Base-by-base conservation (phyloP, 2,113 vertebrate species). In the Sprattus sprattus region DNA sequence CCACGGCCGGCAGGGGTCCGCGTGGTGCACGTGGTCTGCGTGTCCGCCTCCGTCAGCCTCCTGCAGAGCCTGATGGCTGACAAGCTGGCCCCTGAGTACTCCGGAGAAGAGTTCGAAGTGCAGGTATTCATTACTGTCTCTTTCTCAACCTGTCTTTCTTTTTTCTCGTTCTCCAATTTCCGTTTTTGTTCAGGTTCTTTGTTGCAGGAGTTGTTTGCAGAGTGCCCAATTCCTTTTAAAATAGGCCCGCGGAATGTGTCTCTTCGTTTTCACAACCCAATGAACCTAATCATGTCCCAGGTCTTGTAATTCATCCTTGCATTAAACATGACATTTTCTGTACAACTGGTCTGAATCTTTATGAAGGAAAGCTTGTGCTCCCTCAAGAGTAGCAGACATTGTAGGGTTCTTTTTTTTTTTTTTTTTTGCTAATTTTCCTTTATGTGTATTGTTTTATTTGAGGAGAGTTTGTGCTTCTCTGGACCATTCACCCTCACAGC, bases 21-120 rank as follows among this genome's bases (percentile, higher is more conserved):
- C 81, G 89, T 97, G 45, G 95, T 95, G 82, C 98, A 99, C 2
- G 93, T 99, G 20, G 97, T 99, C 1, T 95, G 95, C 0, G 89
- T 88, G 0, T 93, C 91, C 71, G 93, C 97, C 92, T 94, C 87
- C 64, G 83, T 93, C 16, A 81, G 91, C 49, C 95, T 96, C 39
- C 93, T 99, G 78, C 95, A 94, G 71, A 94, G 94, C 4, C 92
- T 99, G 67, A 93, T 97, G 78, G 94, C 88, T n/a, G 96, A 98
- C 86, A 95, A 94, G 83, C 93, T 99, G 84, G 92, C 93, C 45
- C 95, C 94, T 18, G 93, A 96, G 0, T 92, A 93, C 71, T 92
- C 89, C 5, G 89, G 91, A 45, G 96, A 96, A 84, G 96, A 96
- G 81, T 88, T 91, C 2, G 95, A 97, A 92, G 91, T 99, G 87